Evolutionary conservation across 2,888 invertebrate species (phyloP), one percentile per base, ranked within the genome.

Genomic region (Zygothrica quintamaculata): DNA sequence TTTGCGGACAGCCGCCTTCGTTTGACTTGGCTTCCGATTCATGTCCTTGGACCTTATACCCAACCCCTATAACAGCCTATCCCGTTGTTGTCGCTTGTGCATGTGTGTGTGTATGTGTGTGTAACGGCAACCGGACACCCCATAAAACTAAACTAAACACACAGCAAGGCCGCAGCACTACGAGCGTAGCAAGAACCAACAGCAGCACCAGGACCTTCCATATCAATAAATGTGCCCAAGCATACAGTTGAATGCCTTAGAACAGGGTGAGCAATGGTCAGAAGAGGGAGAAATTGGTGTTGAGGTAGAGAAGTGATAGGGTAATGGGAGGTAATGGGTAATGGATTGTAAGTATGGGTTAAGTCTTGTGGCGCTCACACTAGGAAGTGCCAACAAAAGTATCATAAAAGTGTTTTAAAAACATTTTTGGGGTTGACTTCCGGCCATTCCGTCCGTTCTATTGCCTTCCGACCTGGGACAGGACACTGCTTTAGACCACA

Each of bases 1-100:
- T 84, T 84, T 84, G 82, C 78, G 87, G 84, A 87, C 78, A 78
- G 76, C 84, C 81, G 75, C 72, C 78, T 84, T 81, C 72, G 67
- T 86, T 77, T 86, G 87, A 81, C 77, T 69, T 65, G 67, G 71
- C 87, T 77, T 86, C 87, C 87, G 81, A 53, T 40, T 73, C 55
- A 26, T 40, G 55, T 55, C 48, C 58, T 47, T 42, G 33, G 8
- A 25, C 9, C 31, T 6, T 31, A 22, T 26, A 13, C 13, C 48
- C 36, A 18, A 11, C 31, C 31, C 31, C 52, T 18, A 13, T 36
- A 13, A 29, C 5, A 37, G 34, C n/a, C 26, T n/a, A 9, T 22
- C 26, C 13, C 18, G 8, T 18, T 12, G 39, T n/a, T n/a, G 39
- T 18, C 6, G 25, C 26, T 26, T 42, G 9, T 48, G 16, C 13